A percentile compares a stretch with the other conserved stretches of the same genome.
These are phyloP conservation scores for Orchestia grillus DNA, from an alignment of 1,140 invertebrate species.

Conservation along the genomic window DNA sequence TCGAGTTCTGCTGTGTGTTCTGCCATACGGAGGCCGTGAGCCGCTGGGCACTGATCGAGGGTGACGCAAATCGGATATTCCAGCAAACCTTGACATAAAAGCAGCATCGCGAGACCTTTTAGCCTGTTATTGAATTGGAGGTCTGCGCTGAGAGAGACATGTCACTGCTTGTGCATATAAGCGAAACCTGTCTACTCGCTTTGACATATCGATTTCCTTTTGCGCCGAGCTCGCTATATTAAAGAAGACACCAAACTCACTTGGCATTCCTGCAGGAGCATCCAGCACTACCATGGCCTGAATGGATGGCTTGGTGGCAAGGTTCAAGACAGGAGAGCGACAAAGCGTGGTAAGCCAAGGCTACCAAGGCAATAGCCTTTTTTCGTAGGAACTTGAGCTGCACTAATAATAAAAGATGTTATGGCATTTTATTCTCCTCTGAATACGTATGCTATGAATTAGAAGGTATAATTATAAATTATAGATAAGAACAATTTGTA, in stretches of 20 bases:
- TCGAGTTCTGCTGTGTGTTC: background rate
- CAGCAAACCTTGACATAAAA: slow-evolving; percentile 47
- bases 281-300: background rate
- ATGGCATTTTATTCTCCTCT: too few species aligned
- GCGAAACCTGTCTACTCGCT: slow-evolving; percentile 41
- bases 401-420: too few species aligned
- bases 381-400: too few species aligned
- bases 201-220: slow-evolving; percentile 52
- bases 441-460: too few species aligned
- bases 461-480: too few species aligned
- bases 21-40: background rate
- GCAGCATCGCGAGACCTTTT: slow-evolving; percentile 52
- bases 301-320: background rate
- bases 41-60: background rate
- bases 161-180: slow-evolving; percentile 49
- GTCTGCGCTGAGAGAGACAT: slow-evolving; percentile 37
- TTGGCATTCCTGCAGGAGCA: background rate
- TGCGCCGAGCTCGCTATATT: background rate
- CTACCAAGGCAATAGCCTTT: too few species aligned
- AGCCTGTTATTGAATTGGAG: slow-evolving; percentile 50
- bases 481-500: too few species aligned
- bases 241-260: slow-evolving; percentile 28
- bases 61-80: slow-evolving; percentile 53
- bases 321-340: background rate
- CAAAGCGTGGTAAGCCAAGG: background rate